Evolutionary conservation across 2,113 vertebrate species (phyloP).

Genomic region (Rhinoderma darwinii): DNA sequence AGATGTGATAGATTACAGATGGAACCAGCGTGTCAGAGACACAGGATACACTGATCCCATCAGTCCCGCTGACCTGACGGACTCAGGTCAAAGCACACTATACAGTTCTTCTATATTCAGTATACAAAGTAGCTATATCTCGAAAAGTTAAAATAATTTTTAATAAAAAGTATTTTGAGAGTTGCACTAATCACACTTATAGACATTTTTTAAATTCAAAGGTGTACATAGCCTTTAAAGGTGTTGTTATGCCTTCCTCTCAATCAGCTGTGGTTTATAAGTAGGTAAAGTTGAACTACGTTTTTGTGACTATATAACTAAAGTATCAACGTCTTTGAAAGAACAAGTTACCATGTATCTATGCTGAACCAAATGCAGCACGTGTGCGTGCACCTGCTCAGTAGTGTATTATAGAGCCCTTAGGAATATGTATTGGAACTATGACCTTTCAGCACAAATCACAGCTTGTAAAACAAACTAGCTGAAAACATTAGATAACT

Average conservation of each 20-base stretch:
- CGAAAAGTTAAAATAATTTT: too few relatives aligned
- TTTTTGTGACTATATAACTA: neutral
- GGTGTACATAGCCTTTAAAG: neutral
- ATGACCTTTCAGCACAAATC: neutral
- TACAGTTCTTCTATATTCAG: too few relatives aligned
- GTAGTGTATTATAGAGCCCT: neutral
- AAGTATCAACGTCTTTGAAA: neutral
- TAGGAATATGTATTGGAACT: neutral
- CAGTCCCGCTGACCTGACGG: too few relatives aligned
- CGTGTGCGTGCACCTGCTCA: neutral
- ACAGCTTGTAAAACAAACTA: neutral
- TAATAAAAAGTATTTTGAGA: too few relatives aligned
- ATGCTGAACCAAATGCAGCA: neutral
- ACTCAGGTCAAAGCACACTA: too few relatives aligned
- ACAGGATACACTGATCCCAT: too few relatives aligned
- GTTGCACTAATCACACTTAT: too few relatives aligned
- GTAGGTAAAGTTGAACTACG: neutral
- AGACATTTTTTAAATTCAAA: too few relatives aligned
- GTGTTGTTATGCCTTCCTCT: neutral
- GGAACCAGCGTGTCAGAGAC: too few relatives aligned
- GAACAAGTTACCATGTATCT: neutral
- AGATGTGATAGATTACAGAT: too few relatives aligned
- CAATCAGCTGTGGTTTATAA: neutral
- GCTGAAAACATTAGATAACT: neutral
- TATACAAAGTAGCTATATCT: too few relatives aligned